Evolutionary conservation across 1,140 invertebrate species (phyloP).

Genomic region (Drosophila navojoa): DNA sequence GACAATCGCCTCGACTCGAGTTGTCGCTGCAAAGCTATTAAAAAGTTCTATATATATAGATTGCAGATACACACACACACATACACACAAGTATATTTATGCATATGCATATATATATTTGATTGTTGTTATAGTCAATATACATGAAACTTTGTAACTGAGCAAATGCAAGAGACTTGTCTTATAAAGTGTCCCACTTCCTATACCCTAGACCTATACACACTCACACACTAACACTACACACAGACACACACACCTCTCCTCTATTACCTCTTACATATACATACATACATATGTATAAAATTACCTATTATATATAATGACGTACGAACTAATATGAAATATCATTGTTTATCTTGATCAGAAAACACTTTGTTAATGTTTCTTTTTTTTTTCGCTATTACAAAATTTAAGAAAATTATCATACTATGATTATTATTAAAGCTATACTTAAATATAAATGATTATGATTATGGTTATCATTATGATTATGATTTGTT

Average conservation of each 20-base stretch:
- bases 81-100: slow-evolving; percentile 22
- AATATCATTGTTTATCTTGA: slow-evolving; percentile 26
- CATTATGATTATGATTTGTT: slow-evolving; percentile 65
- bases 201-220: background rate
- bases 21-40: slow-evolving; percentile 45
- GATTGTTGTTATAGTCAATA: slow-evolving; percentile 54
- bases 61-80: slow-evolving; percentile 25
- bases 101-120: slow-evolving; percentile 21
- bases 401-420: slow-evolving; percentile 34
- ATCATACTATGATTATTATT: slow-evolving; percentile 62
- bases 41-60: slow-evolving; percentile 25
- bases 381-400: slow-evolving; percentile 61
- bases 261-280: slow-evolving; percentile 23
- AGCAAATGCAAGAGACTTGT: slow-evolving; percentile 31
- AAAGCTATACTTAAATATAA: slow-evolving; percentile 19
- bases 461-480: slow-evolving; percentile 44
- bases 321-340: slow-evolving; percentile 42
- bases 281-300: slow-evolving; percentile 17
- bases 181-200: slow-evolving; percentile 10
- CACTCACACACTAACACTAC: background rate
- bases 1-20: slow-evolving; percentile 42
- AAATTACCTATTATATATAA: slow-evolving; percentile 17
- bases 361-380: slow-evolving; percentile 70
- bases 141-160: slow-evolving; percentile 14
- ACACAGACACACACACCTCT: slow-evolving; percentile 4